phyloP scores from a whole-genome alignment of 2,113 vertebrate species.

The Gopherus evgoodei region DNA sequence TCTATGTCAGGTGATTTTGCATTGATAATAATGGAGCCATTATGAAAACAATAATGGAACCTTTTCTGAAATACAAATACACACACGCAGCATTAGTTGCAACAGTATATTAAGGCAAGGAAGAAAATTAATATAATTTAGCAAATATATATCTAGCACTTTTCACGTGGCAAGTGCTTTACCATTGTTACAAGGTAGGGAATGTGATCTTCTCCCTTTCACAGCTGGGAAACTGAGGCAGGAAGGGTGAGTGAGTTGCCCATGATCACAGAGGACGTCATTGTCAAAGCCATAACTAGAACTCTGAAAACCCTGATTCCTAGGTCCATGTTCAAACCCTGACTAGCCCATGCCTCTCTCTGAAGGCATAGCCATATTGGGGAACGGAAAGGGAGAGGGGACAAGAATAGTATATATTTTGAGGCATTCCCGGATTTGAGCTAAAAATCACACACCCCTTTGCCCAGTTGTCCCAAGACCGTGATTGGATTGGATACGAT shows the following conservation, averaged over 20 bases:
- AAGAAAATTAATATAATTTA: not conserved
- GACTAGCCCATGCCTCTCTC: not conserved
- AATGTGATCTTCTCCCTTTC: not conserved
- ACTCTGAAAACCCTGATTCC: not conserved
- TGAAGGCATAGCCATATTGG: not conserved
- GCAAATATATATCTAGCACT: not conserved
- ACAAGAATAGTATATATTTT: not conserved
- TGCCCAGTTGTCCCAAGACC: not conserved
- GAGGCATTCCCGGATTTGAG: not conserved
- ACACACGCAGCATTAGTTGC: not conserved
- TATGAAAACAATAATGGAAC: constrained; percentile 43
- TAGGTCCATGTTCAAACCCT: not conserved
- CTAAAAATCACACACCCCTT: not conserved
- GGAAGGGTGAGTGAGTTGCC: not conserved
- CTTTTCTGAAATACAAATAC: constrained; percentile 29
- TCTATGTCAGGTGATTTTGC: constrained; percentile 8
- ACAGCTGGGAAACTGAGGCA: not conserved
- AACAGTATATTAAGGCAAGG: not conserved
- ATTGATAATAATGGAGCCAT: constrained; percentile 15
- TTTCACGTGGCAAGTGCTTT: not conserved
- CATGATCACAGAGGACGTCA: not conserved
- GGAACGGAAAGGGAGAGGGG: not conserved
- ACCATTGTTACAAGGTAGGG: not conserved
- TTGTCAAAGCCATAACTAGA: not conserved
- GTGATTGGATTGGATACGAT: not conserved